phyloP scores from a whole-genome alignment of 2,113 vertebrate genomes.

The Pangasianodon hypophthalmus region DNA sequence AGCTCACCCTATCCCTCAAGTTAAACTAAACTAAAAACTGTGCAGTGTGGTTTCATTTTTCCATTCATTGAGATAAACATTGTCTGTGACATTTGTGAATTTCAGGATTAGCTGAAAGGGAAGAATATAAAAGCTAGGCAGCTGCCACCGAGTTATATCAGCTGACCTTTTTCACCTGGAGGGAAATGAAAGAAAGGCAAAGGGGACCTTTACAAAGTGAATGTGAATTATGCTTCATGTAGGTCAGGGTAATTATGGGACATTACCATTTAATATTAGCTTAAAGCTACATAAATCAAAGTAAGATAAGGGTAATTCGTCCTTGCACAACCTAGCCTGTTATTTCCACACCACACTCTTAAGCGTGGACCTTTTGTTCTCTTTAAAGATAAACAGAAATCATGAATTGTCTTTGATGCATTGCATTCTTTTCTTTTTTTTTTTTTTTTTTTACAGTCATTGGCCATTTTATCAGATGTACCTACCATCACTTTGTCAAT shows the following conservation, averaged over 20 bases:
- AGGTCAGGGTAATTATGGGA: conserved; percentile 56
- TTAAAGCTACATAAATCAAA: conserved; percentile 52
- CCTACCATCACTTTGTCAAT: not conserved
- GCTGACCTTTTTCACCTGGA: conserved; percentile 48
- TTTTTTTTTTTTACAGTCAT: not conserved
- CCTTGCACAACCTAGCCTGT: conserved; percentile 23
- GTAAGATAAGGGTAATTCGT: conserved; percentile 40
- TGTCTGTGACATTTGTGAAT: conserved; percentile 45
- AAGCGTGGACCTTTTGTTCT: not conserved
- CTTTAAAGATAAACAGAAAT: conserved; percentile 29
- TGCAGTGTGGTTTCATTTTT: not conserved
- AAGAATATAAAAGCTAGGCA: conserved; percentile 15
- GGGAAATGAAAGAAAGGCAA: conserved; percentile 40
- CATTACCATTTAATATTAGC: conserved; percentile 48
- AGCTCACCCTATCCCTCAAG: not conserved
- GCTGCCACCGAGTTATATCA: not conserved
- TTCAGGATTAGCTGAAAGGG: conserved; percentile 32
- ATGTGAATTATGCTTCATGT: conserved; percentile 52
- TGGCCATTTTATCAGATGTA: not conserved
- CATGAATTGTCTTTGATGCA: not conserved
- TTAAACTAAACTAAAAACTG: not conserved
- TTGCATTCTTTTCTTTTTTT: not conserved
- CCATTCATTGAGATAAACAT: conserved; percentile 22
- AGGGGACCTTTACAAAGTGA: conserved; percentile 40
- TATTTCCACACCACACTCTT: conserved; percentile 28